phyloP scores from a whole-genome alignment of 2,888 invertebrate genomes.

The Drosophila testacea region DNA sequence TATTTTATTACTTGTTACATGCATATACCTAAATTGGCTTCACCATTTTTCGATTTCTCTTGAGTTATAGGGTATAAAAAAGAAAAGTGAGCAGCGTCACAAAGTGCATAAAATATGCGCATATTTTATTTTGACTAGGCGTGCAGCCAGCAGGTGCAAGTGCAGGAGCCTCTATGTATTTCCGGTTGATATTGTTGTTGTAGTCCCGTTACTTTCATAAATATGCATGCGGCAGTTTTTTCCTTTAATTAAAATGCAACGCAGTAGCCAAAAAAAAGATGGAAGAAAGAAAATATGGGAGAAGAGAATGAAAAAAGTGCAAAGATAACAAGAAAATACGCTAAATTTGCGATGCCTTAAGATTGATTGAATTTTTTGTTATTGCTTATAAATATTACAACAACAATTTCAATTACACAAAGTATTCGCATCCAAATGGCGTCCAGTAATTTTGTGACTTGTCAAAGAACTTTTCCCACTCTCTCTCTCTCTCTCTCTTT shows the following conservation, averaged over 20 bases:
- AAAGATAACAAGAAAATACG: constrained; percentile 30
- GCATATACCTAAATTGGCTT: neutral
- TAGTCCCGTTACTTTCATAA: constrained; percentile 57
- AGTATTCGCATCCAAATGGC: constrained; percentile 49
- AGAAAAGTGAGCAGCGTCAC: constrained; percentile 66
- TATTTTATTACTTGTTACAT: neutral
- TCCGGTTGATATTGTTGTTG: too few species aligned
- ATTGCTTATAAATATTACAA: constrained; percentile 16
- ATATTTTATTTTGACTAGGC: constrained; percentile 79
- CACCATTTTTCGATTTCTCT: neutral
- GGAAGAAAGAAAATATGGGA: constrained; percentile 8
- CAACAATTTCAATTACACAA: constrained; percentile 72
- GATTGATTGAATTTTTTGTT: constrained; percentile 73
- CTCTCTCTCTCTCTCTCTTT: neutral
- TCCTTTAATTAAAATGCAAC: constrained; percentile 78
- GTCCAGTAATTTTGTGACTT: constrained; percentile 45
- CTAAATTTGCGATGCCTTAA: constrained; percentile 56
- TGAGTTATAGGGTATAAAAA: constrained; percentile 23
- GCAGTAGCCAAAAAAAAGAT: constrained; percentile 30
- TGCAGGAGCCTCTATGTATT: constrained; percentile 32
- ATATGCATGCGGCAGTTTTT: constrained; percentile 76
- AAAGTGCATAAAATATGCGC: constrained; percentile 81
- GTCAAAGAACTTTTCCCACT: constrained; percentile 19
- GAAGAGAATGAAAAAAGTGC: constrained; percentile 18
- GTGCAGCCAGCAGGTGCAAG: constrained; percentile 61